Base-by-base conservation (phyloP, 2,113 vertebrate species). In the Takifugu flavidus region DNA sequence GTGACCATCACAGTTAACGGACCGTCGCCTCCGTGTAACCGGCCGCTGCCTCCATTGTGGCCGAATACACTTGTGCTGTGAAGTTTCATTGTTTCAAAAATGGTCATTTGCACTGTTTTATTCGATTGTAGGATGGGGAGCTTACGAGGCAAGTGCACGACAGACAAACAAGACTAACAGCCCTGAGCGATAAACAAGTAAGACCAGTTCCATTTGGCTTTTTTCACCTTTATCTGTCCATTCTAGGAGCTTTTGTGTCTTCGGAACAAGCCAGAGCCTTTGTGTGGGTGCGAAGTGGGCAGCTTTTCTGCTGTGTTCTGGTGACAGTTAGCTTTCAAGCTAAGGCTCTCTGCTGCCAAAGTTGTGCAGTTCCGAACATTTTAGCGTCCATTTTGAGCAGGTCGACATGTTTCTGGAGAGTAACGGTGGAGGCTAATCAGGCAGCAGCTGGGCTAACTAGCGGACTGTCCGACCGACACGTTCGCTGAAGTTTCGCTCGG, bases 321-420 rank as follows among this genome's bases (percentile, higher is more conserved):
- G 63, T 25, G 42, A 4, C 8, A 2, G 39, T 25, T 52, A 20
- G 45, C 53, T 28, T 3, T 44, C 12, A 12, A 25, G 12, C 25
- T 15, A 60, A 28, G 55, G 42, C 45, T 65, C 53, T 50, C 43
- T 31, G 45, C 61, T 28, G 56, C 74, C 49, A 83, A 89, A 89
- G 77, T 88, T 91, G 85, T 83, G 86, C 85, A 79, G 75, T 89
- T 86, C 86, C 82, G 87, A 79, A 70, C 84, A 81, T 75, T 86
- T 68, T 82, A 84, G 94, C 95, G 91, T 96, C 95, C 95, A 96
- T 99, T 95, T 98, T 97, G 95, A 94, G 92, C 86, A 89, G 90
- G 91, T 94, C 93, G 93, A 94, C 93, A 91, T 92, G 93, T 91
- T 96, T 97, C 92, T 89, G 90, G 89, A 90, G 20, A 88, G 87